Evolutionary conservation across 2,113 vertebrate genomes (phyloP).

Genomic region (Cynoglossus semilaevis): DNA sequence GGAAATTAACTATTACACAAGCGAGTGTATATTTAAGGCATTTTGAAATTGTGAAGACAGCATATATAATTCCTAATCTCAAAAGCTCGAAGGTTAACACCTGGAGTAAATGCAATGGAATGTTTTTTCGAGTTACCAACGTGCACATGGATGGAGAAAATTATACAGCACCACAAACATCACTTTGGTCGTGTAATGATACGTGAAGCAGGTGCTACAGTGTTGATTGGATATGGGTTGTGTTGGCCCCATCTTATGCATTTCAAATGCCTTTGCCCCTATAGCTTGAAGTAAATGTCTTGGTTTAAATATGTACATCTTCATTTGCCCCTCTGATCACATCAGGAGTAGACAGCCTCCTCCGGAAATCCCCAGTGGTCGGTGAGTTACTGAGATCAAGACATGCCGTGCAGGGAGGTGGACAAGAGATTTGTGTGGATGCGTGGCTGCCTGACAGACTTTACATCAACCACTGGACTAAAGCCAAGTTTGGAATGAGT

Average conservation of each 20-base stretch:
- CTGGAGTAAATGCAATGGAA: constrained; percentile 2
- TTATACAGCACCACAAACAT: constrained; percentile 22
- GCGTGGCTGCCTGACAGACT: constrained; percentile 16
- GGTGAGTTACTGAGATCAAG: neutral
- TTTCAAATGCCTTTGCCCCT: constrained; percentile 50
- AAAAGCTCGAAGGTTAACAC: neutral
- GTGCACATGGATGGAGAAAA: constrained; percentile 1
- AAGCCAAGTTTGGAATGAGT: constrained; percentile 34
- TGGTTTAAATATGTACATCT: neutral
- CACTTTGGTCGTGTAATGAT: constrained; percentile 14
- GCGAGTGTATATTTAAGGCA: too few species aligned
- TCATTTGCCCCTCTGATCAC: constrained; percentile 12
- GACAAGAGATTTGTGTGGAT: constrained; percentile 41
- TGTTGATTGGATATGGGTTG: constrained; percentile 34
- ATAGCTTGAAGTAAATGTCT: constrained; percentile 12
- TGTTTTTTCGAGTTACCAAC: neutral
- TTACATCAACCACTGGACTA: constrained; percentile 42
- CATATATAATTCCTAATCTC: too few species aligned
- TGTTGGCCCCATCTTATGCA: constrained; percentile 42
- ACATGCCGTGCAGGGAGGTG: constrained; percentile 23
- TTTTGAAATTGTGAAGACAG: too few species aligned
- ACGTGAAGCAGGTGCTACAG: constrained; percentile 16
- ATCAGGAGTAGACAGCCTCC: neutral
- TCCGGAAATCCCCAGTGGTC: constrained; percentile 8
- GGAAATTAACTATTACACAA: too few species aligned